Evolutionary conservation across 2,113 vertebrate species (phyloP).

Genomic region (Hucho hucho): DNA sequence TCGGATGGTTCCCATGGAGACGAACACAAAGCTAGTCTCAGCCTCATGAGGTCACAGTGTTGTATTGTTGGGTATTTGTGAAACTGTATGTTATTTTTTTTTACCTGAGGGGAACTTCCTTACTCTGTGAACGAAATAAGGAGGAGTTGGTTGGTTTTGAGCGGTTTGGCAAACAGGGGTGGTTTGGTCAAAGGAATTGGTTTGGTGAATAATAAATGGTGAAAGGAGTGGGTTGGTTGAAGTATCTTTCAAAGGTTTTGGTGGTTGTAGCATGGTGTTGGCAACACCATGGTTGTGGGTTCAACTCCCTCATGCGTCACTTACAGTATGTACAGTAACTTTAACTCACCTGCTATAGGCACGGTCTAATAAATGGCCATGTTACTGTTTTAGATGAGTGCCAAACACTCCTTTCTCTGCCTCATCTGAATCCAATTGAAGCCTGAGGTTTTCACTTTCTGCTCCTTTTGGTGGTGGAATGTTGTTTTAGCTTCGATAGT

Average conservation of each 20-base stretch:
- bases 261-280: no score
- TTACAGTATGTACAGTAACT: no score
- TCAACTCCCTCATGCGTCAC: no score
- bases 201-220: no score
- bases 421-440: background rate
- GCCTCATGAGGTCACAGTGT: background rate
- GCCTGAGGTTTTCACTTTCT: background rate
- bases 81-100: background rate
- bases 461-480: background rate
- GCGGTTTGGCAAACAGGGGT: background rate
- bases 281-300: no score
- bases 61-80: background rate
- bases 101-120: background rate
- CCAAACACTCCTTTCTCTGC: background rate
- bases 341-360: no score
- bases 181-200: background rate
- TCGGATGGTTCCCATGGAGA: background rate
- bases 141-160: no score
- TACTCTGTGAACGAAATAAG: background rate
- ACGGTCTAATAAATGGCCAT: no score
- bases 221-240: no score
- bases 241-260: no score
- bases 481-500: background rate
- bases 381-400: no score
- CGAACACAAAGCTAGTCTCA: background rate